These are phyloP conservation scores for Daptonema setosum DNA, from an alignment of 2,888 invertebrate species.

Conservation along the genomic window DNA sequence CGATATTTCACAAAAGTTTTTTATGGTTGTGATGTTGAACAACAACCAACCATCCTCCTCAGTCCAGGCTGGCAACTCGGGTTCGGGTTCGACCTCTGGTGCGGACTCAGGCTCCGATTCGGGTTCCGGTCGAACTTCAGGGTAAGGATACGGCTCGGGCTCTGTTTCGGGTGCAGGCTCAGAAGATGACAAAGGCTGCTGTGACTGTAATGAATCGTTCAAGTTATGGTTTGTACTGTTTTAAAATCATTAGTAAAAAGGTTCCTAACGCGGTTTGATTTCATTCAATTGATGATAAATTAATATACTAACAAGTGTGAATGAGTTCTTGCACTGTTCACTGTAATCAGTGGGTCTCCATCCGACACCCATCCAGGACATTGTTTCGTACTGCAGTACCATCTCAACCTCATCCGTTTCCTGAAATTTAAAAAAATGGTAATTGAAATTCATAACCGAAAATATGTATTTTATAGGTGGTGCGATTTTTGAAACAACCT, in stretches of 20 bases:
- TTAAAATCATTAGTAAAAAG: no score
- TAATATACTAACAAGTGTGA: no score
- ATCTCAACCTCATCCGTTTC: constrained; percentile 55
- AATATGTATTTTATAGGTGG: not conserved
- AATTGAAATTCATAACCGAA: not conserved
- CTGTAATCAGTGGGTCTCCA: constrained; percentile 47
- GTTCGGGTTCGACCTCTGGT: constrained; percentile 32
- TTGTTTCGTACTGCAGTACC: constrained; percentile 57
- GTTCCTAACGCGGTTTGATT: no score
- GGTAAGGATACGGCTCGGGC: constrained; percentile 22
- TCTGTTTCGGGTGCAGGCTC: constrained; percentile 22
- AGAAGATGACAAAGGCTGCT: no score
- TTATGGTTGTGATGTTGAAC: no score
- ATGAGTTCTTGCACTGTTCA: no score
- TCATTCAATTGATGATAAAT: no score
- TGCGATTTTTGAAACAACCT: constrained; percentile 33
- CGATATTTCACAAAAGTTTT: no score
- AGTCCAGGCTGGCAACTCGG: constrained; percentile 6
- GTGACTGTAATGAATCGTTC: no score
- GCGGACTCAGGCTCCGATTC: constrained; percentile 24
- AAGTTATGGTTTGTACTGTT: no score
- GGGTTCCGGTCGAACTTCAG: constrained; percentile 4
- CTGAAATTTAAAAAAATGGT: constrained; percentile 22
- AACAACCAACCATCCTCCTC: no score
- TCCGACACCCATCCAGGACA: constrained; percentile 62